phyloP scores from a whole-genome alignment of 2,113 vertebrate species.

The Odocoileus hemionus region DNA sequence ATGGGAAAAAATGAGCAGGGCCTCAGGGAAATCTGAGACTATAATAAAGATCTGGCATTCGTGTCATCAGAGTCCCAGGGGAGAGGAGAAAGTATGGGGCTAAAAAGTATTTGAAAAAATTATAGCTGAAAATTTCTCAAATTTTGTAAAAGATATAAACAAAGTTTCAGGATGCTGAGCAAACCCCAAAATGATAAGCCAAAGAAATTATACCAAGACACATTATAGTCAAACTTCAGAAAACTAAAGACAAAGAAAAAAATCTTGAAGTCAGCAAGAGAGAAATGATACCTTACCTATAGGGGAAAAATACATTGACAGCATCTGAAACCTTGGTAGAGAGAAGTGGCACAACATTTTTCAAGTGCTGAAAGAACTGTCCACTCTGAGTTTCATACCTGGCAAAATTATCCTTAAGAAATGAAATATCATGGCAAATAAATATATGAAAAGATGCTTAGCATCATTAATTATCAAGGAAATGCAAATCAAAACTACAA shows the following conservation, averaged over 20 bases:
- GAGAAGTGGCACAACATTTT: not conserved
- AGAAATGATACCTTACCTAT: not conserved
- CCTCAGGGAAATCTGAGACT: not conserved
- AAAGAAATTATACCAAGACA: not conserved
- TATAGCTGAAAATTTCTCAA: not conserved
- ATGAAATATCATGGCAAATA: not conserved
- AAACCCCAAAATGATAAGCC: not conserved
- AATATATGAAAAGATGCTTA: not conserved
- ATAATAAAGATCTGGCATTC: not conserved
- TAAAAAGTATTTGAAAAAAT: slow-evolving; percentile 1
- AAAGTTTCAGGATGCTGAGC: not conserved
- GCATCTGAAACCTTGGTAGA: not conserved
- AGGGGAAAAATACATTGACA: not conserved
- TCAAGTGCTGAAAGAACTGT: not conserved
- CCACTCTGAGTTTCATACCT: not conserved
- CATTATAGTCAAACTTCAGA: not conserved
- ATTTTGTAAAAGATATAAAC: not conserved
- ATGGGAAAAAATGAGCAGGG: not conserved
- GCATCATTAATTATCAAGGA: not conserved
- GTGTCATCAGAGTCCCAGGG: not conserved
- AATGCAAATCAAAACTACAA: not conserved
- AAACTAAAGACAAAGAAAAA: slow-evolving; percentile 12
- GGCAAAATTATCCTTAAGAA: slow-evolving; percentile 4
- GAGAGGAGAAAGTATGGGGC: not conserved
- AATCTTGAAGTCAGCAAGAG: not conserved